phyloP scores from a whole-genome alignment of 2,797 vertebrate species.

The Pseudotriccus pelzelni region DNA sequence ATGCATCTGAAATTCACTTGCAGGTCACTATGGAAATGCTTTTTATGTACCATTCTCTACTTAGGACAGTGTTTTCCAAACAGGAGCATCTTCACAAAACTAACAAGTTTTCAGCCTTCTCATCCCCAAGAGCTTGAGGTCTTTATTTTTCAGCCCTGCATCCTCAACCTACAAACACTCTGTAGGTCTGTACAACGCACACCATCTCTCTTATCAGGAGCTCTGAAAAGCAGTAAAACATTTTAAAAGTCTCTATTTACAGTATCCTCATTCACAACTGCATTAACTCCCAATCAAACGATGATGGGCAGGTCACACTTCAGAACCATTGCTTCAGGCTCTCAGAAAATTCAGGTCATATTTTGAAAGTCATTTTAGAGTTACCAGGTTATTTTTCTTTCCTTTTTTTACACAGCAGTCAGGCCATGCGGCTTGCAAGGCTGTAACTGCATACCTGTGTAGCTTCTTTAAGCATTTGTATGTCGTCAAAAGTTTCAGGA shows the following conservation, averaged over 20 bases:
- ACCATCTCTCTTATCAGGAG: background rate
- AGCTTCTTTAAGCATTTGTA: background rate
- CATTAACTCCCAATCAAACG: background rate
- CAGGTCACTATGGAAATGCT: background rate
- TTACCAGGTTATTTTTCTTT: background rate
- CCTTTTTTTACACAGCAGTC: background rate
- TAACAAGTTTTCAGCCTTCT: background rate
- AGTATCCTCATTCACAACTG: background rate
- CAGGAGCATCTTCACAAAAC: background rate
- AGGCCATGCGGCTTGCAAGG: background rate
- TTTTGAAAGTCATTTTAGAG: conserved; percentile 7
- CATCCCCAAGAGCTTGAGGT: background rate
- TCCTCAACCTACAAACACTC: background rate
- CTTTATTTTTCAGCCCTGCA: background rate
- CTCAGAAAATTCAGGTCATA: background rate
- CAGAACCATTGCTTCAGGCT: background rate
- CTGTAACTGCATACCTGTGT: background rate
- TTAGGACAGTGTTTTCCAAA: background rate
- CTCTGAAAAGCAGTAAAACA: background rate
- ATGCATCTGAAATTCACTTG: background rate
- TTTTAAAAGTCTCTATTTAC: background rate
- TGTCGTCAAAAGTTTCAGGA: background rate
- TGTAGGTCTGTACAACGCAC: background rate
- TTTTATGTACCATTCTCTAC: background rate
- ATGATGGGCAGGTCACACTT: background rate